These are phyloP conservation scores for Seriola rivoliana DNA, from an alignment of 2,113 vertebrate species.

Conservation along the genomic window DNA sequence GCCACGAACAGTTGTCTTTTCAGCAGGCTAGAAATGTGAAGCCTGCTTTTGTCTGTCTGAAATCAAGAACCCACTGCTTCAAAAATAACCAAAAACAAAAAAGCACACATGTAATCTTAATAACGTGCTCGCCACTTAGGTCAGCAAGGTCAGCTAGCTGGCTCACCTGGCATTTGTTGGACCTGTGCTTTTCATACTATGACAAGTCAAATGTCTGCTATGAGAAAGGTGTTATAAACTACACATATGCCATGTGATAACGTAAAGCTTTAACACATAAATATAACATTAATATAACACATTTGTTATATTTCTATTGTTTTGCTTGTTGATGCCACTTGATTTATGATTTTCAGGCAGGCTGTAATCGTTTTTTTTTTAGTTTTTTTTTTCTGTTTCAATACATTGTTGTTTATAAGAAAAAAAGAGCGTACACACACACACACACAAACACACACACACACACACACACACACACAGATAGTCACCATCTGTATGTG, in stretches of 20 bases:
- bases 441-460: constrained; percentile 26
- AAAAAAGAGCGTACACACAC: not conserved
- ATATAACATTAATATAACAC: too few relatives aligned
- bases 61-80: not conserved
- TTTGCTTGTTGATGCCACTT: constrained; percentile 29
- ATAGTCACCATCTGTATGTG: constrained; percentile 37
- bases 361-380: constrained; percentile 6
- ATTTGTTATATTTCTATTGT: not conserved
- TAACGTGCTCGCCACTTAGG: not conserved
- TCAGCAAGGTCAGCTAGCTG: not conserved
- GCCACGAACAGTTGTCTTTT: too few relatives aligned
- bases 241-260: not conserved
- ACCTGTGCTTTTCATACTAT: not conserved
- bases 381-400: not conserved
- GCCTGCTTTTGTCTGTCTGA: not conserved
- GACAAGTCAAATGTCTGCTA: not conserved
- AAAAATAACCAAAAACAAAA: not conserved
- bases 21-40: too few relatives aligned
- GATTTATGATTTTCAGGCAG: constrained; percentile 21
- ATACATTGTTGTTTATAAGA: not conserved
- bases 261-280: not conserved
- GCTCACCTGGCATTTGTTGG: not conserved
- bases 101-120: not conserved
- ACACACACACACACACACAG: constrained; percentile 25
- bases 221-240: not conserved